Conservation (phyloP, 2,113 vertebrate species). For the Mastomys natalensis region DNA sequence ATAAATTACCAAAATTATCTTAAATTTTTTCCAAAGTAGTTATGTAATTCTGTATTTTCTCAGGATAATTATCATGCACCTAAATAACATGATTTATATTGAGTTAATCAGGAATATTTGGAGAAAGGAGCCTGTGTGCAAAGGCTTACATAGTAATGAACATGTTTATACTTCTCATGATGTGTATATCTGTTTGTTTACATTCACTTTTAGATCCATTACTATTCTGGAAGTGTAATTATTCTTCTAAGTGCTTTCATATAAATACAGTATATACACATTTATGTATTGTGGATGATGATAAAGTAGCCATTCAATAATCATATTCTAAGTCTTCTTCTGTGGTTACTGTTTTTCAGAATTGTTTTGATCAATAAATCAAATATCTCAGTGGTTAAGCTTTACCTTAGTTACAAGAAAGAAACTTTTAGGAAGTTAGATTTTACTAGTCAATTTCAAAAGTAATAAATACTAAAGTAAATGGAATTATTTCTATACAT, state of each 20-base stretch:
- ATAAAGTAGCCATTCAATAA: neutral
- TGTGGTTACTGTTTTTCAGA: constrained; percentile 31
- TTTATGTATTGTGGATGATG: neutral
- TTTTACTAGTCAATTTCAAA: constrained; percentile 42
- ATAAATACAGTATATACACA: neutral
- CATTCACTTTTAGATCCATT: neutral
- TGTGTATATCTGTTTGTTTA: neutral
- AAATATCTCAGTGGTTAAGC: neutral
- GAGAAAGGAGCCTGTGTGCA: neutral
- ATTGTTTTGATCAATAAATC: constrained; percentile 8
- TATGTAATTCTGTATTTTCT: constrained; percentile 37
- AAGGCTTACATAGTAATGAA: neutral
- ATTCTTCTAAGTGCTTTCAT: neutral
- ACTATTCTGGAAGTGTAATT: neutral
- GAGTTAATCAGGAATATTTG: neutral
- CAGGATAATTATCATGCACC: constrained; percentile 18
- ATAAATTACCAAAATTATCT: neutral
- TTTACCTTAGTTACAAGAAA: constrained; percentile 24
- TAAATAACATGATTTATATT: constrained; percentile 43
- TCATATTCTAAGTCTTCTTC: neutral
- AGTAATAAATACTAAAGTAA: constrained; percentile 47
- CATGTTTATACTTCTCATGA: neutral
- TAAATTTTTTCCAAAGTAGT: constrained; percentile 35
- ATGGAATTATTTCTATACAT: constrained; percentile 34
- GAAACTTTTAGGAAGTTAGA: constrained; percentile 32